phyloP scores from a whole-genome alignment of 2,888 invertebrate genomes.

The Pachydiplax longipennis region DNA sequence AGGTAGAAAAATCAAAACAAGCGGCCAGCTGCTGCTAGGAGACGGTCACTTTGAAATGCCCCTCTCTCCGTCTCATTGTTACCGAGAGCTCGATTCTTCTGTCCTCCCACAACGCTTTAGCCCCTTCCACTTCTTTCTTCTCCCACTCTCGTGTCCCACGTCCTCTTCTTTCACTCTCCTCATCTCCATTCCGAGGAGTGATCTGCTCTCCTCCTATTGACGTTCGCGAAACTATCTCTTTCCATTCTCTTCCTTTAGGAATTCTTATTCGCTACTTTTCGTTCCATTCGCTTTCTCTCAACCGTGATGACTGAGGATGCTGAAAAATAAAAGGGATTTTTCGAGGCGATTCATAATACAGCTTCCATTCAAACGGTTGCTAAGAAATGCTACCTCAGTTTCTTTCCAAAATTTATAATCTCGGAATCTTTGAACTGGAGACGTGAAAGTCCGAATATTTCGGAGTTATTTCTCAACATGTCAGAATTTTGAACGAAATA shows the following conservation, averaged over 20 bases:
- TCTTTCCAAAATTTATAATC: no score
- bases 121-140: background rate
- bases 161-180: background rate
- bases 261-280: background rate
- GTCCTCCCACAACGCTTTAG: slow-evolving; percentile 7
- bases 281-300: background rate
- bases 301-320: background rate
- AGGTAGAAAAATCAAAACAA: background rate
- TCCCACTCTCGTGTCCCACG: no score
- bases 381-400: no score
- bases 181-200: background rate
- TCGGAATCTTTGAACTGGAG: no score
- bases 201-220: background rate
- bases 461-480: no score
- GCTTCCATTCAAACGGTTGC: no score
- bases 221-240: background rate
- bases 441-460: no score
- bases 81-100: background rate
- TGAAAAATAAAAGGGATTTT: no score
- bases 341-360: no score
- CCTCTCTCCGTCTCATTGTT: background rate
- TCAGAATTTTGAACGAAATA: no score
- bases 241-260: background rate
- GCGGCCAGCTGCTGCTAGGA: background rate
- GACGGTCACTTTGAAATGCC: background rate